Evolutionary conservation across 92 coral and sea anemone genomes (phyloP), one percentile per base, ranked within the genome.

Genomic region (Metridium senile): DNA sequence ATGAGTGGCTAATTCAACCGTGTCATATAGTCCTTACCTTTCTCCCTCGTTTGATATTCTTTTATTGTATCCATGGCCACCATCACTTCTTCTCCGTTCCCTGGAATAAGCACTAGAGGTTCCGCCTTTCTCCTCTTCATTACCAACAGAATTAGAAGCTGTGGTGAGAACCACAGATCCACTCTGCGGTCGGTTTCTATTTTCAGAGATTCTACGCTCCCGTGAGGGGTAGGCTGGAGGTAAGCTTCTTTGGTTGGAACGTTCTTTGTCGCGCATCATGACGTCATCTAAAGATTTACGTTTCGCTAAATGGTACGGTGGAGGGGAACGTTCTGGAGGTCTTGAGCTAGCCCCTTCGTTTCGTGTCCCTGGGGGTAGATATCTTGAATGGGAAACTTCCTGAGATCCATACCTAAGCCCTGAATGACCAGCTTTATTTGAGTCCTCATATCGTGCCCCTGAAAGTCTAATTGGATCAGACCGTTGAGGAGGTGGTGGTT

Each of bases 101-200:
- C 49, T 53, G 18, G 66, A n/a, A n/a, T n/a, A n/a, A n/a, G n/a
- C n/a, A n/a, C 62, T 23, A 64, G 29, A 1, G 82, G 66, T 22
- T 78, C 62, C 58, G 10, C 27, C 76, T 30, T 22, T 52, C 76
- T 51, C 49, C 30, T 26, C 34, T 1, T 16, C 33, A 45, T 39
- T 49, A 30, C 56, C 68, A 6, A 56, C 62, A 58, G 76, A 57
- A 17, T 69, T 52, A 34, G 75, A 64, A 28, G 39, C 54, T 0
- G 68, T 65, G 6, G 56, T 68, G 11, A n/a, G n/a, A n/a, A 78
- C 82, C 21, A 68, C 65, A 6, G 84, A 79, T 1, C 70, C 84
- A 70, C 84, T 79, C 45, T 69, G 68, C 11, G 84, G 84, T 68
- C 84, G 81, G 2, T 29, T 25, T 16, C 26, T 61, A n/a, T 11